Evolutionary conservation across 2,888 invertebrate genomes (phyloP), one percentile per base, ranked within the genome.

Genomic region (Trimorus sp.): DNA sequence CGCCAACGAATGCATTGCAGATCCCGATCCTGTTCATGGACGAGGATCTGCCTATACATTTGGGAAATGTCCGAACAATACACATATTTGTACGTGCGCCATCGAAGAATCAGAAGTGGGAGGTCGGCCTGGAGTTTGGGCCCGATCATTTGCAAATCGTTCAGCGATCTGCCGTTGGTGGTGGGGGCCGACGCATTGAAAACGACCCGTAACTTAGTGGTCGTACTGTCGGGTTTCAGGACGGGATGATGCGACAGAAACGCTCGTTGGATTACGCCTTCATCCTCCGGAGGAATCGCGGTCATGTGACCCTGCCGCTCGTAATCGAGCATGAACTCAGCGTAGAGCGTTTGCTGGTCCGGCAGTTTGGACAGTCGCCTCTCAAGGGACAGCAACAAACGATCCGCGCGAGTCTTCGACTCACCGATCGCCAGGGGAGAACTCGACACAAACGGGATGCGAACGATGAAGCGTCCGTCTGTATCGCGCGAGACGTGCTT

Each of bases 41-140:
- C 66, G 2, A 66, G 53, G 9, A 66, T 66, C 14, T 40, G 40
- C 11, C 40, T 40, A 40, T 6, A 40, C 40, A 40, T 40, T 11
- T 40, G 62, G 0, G 42, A 53, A 11, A 80, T 80, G 12, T 80
- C 70, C 1, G 66, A 69, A 7, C 51, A 42, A 15, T 48, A 70
- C 0, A 70, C 71, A 11, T 56, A 80, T 2, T 48, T 15, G n/a
- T 62, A 15, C 0, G 26, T 15, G 8, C 60, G 58, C 66, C 76
- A 76, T 0, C 66, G 37, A 3, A 69, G 9, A 8, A 75, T 11
- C 4, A 80, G 36, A 0, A 65, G 37, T 0, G 53, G 37, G 9
- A 80, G 8, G 16, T 76, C 75, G 0, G 59, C n/a, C 36, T 75
- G 70, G 1, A 80, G 16, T 38, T 80, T 80, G 0, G 75, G 66